Base-by-base conservation (phyloP, 2,888 invertebrate species). In the Perdita meconis region DNA sequence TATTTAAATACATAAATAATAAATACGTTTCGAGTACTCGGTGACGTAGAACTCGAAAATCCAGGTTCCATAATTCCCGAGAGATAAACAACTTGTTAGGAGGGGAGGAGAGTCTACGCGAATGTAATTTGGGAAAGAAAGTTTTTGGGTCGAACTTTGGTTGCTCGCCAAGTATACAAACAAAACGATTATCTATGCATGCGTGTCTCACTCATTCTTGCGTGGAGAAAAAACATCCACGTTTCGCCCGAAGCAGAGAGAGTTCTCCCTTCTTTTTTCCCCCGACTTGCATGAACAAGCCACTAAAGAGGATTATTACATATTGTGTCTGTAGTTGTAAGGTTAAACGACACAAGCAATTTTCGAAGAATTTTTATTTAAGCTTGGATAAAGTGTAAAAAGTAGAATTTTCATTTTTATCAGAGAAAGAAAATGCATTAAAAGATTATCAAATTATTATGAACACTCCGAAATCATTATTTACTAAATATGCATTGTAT, bases 91-190 rank as follows among this genome's bases (percentile, higher is more conserved):
- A 50, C 24, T 36, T 40, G 24, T 68, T 77, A 77, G 64, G 64
- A 30, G 44, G 57, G 19, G 74, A 77, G 64, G 64, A 30, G 44
- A 51, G 19, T 22, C 26, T 19, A n/a, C 19, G 38, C 6, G 19
- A 12, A 22, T 38, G 40, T 50, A 64, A 74, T 83, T 72, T 34
- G 30, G 57, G 55, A 77, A 79, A 65, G 79, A 82, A 83, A 83
- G 65, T 82, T 81, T 56, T 47, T 63, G 81, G 80, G 72, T 61
- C 59, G 30, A 16, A 10, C 8, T 64, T 50, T 38, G 40, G 40
- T 36, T 59, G 51, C 42, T 5, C 34, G 22, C 12, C 26, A 19
- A 38, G 16, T 53, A 47, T 22, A 22, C 13, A 34, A 10, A 30
- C 4, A 10, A 13, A 59, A 44, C n/a, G 24, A 26, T 12, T 47